Base-by-base conservation (phyloP, 2,888 invertebrate species). In the Nephrotoma appendiculata region DNA sequence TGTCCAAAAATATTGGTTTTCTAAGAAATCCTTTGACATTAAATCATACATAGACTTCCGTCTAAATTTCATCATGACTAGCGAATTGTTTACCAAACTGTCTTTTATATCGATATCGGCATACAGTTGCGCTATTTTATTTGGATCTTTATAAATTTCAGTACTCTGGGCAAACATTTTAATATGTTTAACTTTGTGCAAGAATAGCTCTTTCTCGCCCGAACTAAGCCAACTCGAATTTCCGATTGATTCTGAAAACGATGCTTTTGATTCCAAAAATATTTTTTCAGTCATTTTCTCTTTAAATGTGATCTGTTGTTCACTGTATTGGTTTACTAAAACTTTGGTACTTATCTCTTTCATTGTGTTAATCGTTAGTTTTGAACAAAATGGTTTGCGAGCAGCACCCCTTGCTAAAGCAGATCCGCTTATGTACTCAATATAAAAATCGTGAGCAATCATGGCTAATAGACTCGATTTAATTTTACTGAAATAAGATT, bases 1-100 rank as follows among this genome's bases (percentile, higher is more conserved):
- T 15, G 84, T 84, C 84, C 84, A 84, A 84, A 84, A 84, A 42
- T 84, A 84, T 84, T 84, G n/a, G n/a, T 12, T 84, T 43, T 84
- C 84, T 15, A 42, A n/a, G 5, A 7, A 84, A 15, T 41, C 6
- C 9, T 84, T 42, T 15, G 42, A 5, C 41, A 42, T 84, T 43
- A 84, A n/a, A 15, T 9, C 7, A 15, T 84, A 84, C 84, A 84
- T 84, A 42, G 6, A 43, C 7, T 15, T 84, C 9, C 15, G 84
- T 15, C 43, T 84, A 6, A 84, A 84, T 15, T 84, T 84, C 43
- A 42, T n/a, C 84, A 84, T 15, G 42, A n/a, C 43, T 7, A 84
- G 41, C 15, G 84, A 42, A 43, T 84, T 84, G 6, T 41, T n/a
- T 42, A 84, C 15, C 41, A 84, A 42, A 84, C n/a, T 15, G 6